Conservation (phyloP, 92 coral and sea anemone genomes). For the Phenganax subtilis region DNA sequence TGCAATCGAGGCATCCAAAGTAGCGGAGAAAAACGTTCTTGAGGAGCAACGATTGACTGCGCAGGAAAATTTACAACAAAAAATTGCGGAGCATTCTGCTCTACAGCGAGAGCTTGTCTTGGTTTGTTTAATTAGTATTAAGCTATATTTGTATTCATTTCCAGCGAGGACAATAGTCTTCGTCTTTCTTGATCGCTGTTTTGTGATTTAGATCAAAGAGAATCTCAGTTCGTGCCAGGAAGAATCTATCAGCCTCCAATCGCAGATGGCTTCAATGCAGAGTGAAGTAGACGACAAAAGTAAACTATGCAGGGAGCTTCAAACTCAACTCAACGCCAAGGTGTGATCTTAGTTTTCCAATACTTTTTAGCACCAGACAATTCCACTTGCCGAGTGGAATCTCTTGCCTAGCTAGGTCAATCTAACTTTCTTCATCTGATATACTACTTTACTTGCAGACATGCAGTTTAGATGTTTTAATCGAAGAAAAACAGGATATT, state of each 20-base stretch:
- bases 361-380: background rate
- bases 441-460: background rate
- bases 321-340: slow-evolving; percentile 53
- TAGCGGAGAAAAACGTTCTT: slow-evolving; percentile 81
- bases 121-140: slow-evolving; percentile 42
- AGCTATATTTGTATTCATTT: no score
- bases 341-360: background rate
- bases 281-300: slow-evolving; percentile 65
- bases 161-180: no score
- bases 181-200: no score
- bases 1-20: slow-evolving; percentile 90
- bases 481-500: slow-evolving; percentile 9
- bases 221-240: slow-evolving; percentile 54
- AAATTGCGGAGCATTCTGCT: slow-evolving; percentile 73
- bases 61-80: slow-evolving; percentile 85
- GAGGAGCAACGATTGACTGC: slow-evolving; percentile 73
- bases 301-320: slow-evolving; percentile 67
- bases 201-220: slow-evolving; percentile 59
- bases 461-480: background rate
- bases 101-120: slow-evolving; percentile 71
- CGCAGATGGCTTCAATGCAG: slow-evolving; percentile 58
- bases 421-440: no score
- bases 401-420: no score
- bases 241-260: slow-evolving; percentile 56
- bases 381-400: no score